These are phyloP conservation scores for Xenopus laevis DNA, from an alignment of 2,113 vertebrate genomes.

Conservation along the genomic window DNA sequence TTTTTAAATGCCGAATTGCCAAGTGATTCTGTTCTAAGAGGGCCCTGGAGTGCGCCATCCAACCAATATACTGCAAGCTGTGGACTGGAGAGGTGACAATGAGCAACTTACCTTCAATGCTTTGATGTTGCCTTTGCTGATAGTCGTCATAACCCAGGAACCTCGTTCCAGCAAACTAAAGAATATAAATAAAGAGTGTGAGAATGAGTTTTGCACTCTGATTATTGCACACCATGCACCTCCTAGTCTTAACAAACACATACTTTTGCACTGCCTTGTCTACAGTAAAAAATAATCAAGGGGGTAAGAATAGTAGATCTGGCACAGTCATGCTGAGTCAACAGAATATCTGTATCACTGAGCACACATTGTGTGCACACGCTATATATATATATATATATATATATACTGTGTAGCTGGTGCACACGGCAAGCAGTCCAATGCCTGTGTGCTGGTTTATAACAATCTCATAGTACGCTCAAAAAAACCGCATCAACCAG, in stretches of 20 bases:
- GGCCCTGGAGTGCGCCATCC: no score
- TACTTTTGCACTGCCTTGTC: not conserved
- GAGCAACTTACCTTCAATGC: constrained; percentile 85
- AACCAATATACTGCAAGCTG: no score
- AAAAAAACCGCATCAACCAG: no score
- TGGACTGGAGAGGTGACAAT: not conserved
- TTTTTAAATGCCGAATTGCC: no score
- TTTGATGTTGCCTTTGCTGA: constrained; percentile 92
- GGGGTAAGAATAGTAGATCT: constrained; percentile 7
- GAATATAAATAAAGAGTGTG: not conserved
- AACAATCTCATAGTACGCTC: no score
- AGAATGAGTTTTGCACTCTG: not conserved
- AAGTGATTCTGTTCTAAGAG: no score
- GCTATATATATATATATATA: no score
- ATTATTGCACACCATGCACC: no score
- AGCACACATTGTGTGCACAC: constrained; percentile 1
- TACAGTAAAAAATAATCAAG: constrained; percentile 18
- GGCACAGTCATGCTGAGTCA: constrained; percentile 40
- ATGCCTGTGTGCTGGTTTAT: no score
- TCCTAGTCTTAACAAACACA: not conserved
- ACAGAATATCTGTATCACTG: constrained; percentile 24
- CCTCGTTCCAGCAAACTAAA: constrained; percentile 52
- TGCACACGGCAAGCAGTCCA: no score
- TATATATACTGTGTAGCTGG: no score
- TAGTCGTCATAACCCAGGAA: constrained; percentile 97